Evolutionary conservation across 2,888 invertebrate genomes (phyloP), one percentile per base, ranked within the genome.

Genomic region (Lacanobia oleracea): DNA sequence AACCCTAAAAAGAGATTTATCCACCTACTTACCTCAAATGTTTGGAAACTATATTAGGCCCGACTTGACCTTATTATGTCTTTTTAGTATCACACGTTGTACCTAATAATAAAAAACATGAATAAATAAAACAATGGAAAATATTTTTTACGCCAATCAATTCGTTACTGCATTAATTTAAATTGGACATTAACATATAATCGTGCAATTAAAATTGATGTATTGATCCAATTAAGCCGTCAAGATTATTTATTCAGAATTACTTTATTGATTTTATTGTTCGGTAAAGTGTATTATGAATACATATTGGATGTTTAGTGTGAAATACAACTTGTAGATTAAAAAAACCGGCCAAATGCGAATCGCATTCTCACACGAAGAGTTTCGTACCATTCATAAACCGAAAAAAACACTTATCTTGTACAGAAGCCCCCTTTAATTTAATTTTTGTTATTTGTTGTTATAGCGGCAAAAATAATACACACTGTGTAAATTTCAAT

Each of bases 101-200:
- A 43, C 7, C 23, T 5, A 14, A 8, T 40, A 40, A 50, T n/a
- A 40, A 27, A 18, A 8, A 21, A 51, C 61, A 51, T 73, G 70
- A 75, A 75, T 71, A 82, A n/a, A 77, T 67, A 57, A 51, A 70
- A 81, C 66, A 84, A 82, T 72, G 48, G 45, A 27, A 51, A 60
- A 33, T 45, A 65, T 59, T 64, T 66, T 72, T 72, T 50, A 71
- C 61, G 33, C 45, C 61, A 59, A 59, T 71, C 37, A 61, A 64
- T 73, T 59, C 43, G 40, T 50, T 67, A 71, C 33, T 72, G 48
- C 66, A 63, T 61, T 40, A 45, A 67, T 66, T 73, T 72, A 67
- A 61, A 82, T 68, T 59, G 54, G 51, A 68, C 23, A 74, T 85
- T 75, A 73, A 21, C 72, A 77, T 80, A 54, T 78, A 84, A 85